A percentile compares a stretch with the other conserved stretches of the same genome.
Evolutionary conservation across 2,113 vertebrate genomes (phyloP).

Genomic region (Pyxicephalus adspersus): DNA sequence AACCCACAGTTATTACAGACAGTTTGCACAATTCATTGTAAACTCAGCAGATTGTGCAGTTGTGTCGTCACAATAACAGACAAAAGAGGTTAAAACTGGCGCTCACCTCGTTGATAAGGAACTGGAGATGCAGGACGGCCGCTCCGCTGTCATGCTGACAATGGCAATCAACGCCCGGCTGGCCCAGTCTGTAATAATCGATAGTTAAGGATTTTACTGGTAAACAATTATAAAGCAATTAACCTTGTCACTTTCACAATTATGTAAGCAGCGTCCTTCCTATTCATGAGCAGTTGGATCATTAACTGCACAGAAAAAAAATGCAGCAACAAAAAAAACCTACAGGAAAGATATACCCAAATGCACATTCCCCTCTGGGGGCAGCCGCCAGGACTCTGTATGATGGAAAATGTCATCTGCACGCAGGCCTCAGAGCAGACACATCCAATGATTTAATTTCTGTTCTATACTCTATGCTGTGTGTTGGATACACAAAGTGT

Average conservation of each 20-base stretch:
- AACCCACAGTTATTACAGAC: no score
- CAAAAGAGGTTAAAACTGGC: not conserved
- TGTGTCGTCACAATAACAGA: no score
- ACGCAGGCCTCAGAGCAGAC: no score
- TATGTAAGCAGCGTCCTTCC: not conserved
- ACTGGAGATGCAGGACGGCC: slow-evolving; percentile 93
- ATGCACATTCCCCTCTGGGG: not conserved
- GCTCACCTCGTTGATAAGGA: slow-evolving; percentile 98
- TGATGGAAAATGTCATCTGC: no score
- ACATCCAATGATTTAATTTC: no score
- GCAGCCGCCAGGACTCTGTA: not conserved
- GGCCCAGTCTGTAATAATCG: slow-evolving; percentile 85
- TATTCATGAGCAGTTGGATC: not conserved
- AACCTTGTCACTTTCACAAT: not conserved
- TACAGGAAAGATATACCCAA: not conserved
- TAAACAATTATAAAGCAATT: not conserved
- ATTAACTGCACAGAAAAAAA: not conserved
- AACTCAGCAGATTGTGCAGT: no score
- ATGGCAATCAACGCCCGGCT: slow-evolving; percentile 94
- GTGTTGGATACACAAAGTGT: no score
- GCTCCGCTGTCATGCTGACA: slow-evolving; percentile 96
- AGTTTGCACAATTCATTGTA: no score
- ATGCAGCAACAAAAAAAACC: not conserved
- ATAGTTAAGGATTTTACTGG: slow-evolving; percentile 80
- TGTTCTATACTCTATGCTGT: no score